Evolutionary conservation across 2,113 vertebrate genomes (phyloP), one percentile per base, ranked within the genome.

Genomic region (Silurus meridionalis): DNA sequence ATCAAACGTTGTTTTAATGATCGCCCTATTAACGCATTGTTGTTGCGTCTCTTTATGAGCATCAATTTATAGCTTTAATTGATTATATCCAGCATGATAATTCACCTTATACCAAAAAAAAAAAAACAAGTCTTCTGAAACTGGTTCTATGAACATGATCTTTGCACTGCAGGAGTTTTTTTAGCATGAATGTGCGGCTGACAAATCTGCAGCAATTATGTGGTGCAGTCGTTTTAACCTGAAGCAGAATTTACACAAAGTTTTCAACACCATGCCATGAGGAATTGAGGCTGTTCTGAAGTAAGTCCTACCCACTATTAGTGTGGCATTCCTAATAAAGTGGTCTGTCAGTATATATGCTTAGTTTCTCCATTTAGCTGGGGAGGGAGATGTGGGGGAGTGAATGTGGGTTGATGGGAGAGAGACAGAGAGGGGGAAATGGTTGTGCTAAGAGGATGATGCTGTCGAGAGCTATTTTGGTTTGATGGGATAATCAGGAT

Each of bases 401-500:
- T n/a, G 50, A 86, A 57, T 52, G 78, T 67, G 60, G 77, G 25
- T 8, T 23, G 48, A 52, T 50, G 7, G 6, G 48, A 71, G 57
- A 66, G 69, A 17, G 78, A 53, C 61, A 53, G 67, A 72, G 58
- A 48, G 52, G 57, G 46, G 74, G 8, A 53, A 75, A 78, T 85
- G 82, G 74, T 85, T 55, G 74, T 63, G 25, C 58, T 77, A 69
- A 86, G 85, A 82, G 69, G 71, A 75, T 72, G 80, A 75, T 86
- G 58, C 80, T 77, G 80, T 74, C 58, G 58, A 82, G 69, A 75
- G 80, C 80, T 83, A 82, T 86, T 86, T 86, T 86, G 69, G 85
- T 86, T 83, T 86, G 60, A 86, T 85, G 84, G 84, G 61, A 66
- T 66, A 85, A 85, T 86, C 85, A 83, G 85, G 69, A 75, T 86